phyloP scores from a whole-genome alignment of 2,888 invertebrate genomes.

The Autographa gamma region DNA sequence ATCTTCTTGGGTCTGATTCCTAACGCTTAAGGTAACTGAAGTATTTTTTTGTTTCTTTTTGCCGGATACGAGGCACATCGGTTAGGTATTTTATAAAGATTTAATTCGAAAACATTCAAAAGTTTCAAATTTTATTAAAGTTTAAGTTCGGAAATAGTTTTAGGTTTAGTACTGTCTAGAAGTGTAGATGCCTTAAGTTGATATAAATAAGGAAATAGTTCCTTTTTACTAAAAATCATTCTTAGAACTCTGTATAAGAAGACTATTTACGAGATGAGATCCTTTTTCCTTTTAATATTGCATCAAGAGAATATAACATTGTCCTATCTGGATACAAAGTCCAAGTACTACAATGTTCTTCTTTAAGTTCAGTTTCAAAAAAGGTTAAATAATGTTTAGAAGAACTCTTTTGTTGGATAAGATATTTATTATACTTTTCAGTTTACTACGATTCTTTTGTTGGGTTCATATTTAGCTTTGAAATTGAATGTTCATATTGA shows the following conservation, averaged over 20 bases:
- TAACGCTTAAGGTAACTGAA: no score
- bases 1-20: not conserved
- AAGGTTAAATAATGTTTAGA: not conserved
- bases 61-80: no score
- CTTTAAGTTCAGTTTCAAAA: not conserved
- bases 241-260: not conserved
- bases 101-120: not conserved
- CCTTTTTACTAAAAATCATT: not conserved
- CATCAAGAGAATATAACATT: not conserved
- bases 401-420: not conserved
- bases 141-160: not conserved
- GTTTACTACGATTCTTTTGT: not conserved
- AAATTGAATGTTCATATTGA: not conserved
- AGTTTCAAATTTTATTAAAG: not conserved
- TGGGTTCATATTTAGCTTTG: not conserved
- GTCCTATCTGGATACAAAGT: not conserved
- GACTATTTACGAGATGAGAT: not conserved
- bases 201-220: not conserved
- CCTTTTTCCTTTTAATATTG: conserved; percentile 6
- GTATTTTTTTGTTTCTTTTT: no score
- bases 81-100: not conserved
- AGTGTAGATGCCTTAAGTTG: not conserved
- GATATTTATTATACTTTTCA: not conserved
- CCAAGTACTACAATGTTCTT: not conserved
- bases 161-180: not conserved